A percentile compares a stretch with the other conserved stretches of the same genome.
Evolutionary conservation across 2,888 invertebrate genomes (phyloP).

Genomic region (Campoplex capitator): DNA sequence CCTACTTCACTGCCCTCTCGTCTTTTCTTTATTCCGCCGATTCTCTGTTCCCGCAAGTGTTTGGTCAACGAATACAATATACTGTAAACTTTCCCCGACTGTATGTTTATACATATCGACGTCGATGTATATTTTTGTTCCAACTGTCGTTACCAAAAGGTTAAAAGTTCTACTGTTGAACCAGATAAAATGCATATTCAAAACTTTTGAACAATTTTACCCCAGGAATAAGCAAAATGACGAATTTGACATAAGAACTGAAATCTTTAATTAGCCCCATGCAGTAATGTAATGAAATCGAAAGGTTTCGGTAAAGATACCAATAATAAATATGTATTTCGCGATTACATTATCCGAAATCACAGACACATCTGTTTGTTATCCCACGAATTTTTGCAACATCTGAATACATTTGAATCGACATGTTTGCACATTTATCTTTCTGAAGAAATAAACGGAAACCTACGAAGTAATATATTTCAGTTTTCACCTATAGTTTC

Average conservation of each 20-base stretch:
- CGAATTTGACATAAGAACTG: background rate
- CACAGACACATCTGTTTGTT: background rate
- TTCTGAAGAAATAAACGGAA: no score
- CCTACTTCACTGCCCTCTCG: conserved; percentile 28
- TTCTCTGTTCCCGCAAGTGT: conserved; percentile 58
- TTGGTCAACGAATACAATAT: conserved; percentile 53
- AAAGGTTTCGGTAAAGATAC: no score
- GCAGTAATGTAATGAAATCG: background rate
- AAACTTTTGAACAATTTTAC: background rate
- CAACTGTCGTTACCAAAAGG: conserved; percentile 30
- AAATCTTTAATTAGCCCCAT: background rate
- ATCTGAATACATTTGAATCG: background rate
- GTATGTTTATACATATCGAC: background rate
- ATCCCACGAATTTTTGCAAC: no score
- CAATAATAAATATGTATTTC: background rate
- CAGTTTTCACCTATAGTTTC: background rate
- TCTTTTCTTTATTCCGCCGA: conserved; percentile 46
- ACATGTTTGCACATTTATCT: no score
- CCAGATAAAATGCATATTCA: background rate
- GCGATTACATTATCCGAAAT: background rate
- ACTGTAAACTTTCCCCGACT: background rate
- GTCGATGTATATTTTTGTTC: conserved; percentile 40
- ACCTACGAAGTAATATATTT: background rate
- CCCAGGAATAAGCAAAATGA: background rate
- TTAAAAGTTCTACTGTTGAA: conserved; percentile 6